phyloP scores from a whole-genome alignment of 2,797 vertebrate species.

The Thamnophis elegans region DNA sequence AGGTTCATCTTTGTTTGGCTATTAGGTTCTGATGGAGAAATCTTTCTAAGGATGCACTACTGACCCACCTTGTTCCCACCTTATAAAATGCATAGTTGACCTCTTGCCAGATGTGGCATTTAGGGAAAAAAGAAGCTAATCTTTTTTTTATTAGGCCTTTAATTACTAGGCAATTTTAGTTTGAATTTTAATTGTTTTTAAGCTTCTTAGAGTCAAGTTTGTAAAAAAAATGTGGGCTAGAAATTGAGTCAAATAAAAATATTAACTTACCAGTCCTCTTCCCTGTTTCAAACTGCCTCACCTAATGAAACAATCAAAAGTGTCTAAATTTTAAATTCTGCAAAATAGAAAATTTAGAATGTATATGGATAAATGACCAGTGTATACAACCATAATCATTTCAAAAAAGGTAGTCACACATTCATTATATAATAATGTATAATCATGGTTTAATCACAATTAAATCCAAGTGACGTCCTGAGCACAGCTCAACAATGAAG shows the following conservation, averaged over 20 bases:
- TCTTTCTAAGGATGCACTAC: not conserved
- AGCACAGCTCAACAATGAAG: not conserved
- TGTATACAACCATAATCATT: not conserved
- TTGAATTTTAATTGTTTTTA: not conserved
- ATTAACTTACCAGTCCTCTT: not conserved
- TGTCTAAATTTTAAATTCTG: not conserved
- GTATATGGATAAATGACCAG: not conserved
- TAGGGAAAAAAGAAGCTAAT: not conserved
- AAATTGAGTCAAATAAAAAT: not conserved
- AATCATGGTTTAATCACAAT: not conserved
- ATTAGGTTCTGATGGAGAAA: not conserved
- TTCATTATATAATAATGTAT: not conserved
- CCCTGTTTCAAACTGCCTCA: not conserved
- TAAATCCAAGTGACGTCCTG: not conserved
- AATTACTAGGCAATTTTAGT: not conserved
- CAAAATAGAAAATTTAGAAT: not conserved
- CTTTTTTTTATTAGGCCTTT: not conserved
- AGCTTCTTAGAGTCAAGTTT: not conserved
- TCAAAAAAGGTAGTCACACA: not conserved
- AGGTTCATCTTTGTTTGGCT: not conserved
- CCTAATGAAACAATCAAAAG: not conserved
- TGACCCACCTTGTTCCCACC: not conserved
- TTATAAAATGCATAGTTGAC: not conserved
- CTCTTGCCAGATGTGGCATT: not conserved
- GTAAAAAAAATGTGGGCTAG: not conserved